A percentile compares a stretch with the other conserved stretches of the same genome.
These are phyloP conservation scores for Lota lota DNA, from an alignment of 2,113 vertebrate genomes.

Conservation along the genomic window DNA sequence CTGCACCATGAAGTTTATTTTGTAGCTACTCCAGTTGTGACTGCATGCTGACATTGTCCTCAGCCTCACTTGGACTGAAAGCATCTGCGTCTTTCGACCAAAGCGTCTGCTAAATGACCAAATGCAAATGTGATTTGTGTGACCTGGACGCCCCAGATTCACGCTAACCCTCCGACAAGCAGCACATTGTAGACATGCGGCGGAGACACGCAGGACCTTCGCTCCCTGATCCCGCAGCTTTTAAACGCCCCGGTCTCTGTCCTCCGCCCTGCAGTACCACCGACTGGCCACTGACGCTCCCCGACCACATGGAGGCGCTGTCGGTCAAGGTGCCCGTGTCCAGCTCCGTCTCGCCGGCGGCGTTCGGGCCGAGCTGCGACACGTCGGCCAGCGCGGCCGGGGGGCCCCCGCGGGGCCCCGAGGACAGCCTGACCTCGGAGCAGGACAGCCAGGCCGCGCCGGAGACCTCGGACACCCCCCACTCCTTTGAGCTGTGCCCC, in stretches of 20 bases:
- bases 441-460: slow-evolving; percentile 73
- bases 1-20: too few relatives aligned
- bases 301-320: slow-evolving; percentile 84
- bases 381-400: slow-evolving; percentile 22
- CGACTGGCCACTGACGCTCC: slow-evolving; percentile 91
- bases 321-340: slow-evolving; percentile 87
- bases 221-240: not conserved
- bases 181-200: too few relatives aligned
- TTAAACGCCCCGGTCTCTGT: not conserved
- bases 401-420: slow-evolving; percentile 53
- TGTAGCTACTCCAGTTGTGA: too few relatives aligned
- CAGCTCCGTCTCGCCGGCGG: slow-evolving; percentile 63
- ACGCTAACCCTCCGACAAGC: too few relatives aligned
- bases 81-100: too few relatives aligned
- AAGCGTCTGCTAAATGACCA: too few relatives aligned
- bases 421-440: slow-evolving; percentile 81
- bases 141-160: too few relatives aligned
- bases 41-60: too few relatives aligned
- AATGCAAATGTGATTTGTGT: too few relatives aligned
- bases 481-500: slow-evolving; percentile 79
- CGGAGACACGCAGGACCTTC: too few relatives aligned
- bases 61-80: too few relatives aligned
- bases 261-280: slow-evolving; percentile 75
- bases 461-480: slow-evolving; percentile 70
- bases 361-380: slow-evolving; percentile 32